phyloP scores from a whole-genome alignment of 2,113 vertebrate species.

The Brachypodius melanocephalos region DNA sequence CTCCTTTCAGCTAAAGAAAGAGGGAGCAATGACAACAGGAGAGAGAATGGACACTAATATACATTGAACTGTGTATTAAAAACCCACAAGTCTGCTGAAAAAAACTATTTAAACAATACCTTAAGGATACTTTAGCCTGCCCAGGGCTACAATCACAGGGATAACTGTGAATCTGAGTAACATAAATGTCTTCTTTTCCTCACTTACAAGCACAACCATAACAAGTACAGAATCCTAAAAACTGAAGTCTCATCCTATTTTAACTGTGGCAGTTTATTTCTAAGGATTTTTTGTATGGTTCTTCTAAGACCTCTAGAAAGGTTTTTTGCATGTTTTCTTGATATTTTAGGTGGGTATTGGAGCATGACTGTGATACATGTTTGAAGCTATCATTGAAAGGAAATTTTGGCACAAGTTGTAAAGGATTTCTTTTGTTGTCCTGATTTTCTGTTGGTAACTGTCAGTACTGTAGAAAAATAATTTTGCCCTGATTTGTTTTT shows the following conservation, averaged over 20 bases:
- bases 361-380: neutral
- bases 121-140: neutral
- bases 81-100: neutral
- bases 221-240: neutral
- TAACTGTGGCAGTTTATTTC: neutral
- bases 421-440: neutral
- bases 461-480: neutral
- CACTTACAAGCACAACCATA: neutral
- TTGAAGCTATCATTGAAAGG: neutral
- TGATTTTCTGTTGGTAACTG: neutral
- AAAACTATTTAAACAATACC: neutral
- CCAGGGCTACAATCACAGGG: neutral
- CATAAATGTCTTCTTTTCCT: neutral
- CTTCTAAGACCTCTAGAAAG: neutral
- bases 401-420: neutral
- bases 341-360: neutral
- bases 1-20: neutral
- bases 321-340: neutral
- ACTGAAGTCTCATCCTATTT: neutral
- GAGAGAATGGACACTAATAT: neutral
- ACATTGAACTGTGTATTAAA: neutral
- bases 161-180: neutral
- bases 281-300: neutral
- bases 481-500: neutral
- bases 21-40: neutral